Percentiles rank a stretch among this genome's conserved stretches.
Conservation (phyloP, 2,888 invertebrate genomes). For the Chironomus tentans region DNA sequence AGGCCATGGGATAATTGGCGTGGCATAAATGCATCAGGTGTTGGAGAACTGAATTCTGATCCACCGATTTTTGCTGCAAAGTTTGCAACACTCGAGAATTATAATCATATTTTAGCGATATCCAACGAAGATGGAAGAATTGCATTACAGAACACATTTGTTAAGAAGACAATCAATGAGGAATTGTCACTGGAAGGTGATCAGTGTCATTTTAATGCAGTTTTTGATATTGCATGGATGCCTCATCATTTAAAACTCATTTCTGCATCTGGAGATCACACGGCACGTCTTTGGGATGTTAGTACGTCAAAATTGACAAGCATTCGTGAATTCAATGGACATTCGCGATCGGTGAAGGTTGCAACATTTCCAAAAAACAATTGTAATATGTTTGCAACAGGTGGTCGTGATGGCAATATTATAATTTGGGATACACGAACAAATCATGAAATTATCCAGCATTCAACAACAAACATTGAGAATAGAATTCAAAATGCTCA, state of each 20-base stretch:
- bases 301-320: conserved; percentile 44
- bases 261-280: conserved; percentile 79
- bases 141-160: conserved; percentile 46
- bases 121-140: conserved; percentile 78
- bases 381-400: conserved; percentile 72
- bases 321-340: conserved; percentile 58
- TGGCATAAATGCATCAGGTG: conserved; percentile 47
- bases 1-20: conserved; percentile 54
- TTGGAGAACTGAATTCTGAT: conserved; percentile 50
- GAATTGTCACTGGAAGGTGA: conserved; percentile 45
- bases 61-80: conserved; percentile 74
- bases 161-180: conserved; percentile 35
- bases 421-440: conserved; percentile 74
- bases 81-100: conserved; percentile 57
- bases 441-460: conserved; percentile 42
- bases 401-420: conserved; percentile 78
- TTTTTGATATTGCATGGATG: conserved; percentile 85
- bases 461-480: conserved; percentile 47
- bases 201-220: conserved; percentile 72
- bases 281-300: conserved; percentile 70
- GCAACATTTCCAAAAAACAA: conserved; percentile 63
- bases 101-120: conserved; percentile 64
- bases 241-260: conserved; percentile 65
- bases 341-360: conserved; percentile 74
- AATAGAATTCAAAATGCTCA: conserved; percentile 52